Base-by-base conservation (phyloP, 35 echinoderm and acorn worm genomes). In the Diadema setosum region DNA sequence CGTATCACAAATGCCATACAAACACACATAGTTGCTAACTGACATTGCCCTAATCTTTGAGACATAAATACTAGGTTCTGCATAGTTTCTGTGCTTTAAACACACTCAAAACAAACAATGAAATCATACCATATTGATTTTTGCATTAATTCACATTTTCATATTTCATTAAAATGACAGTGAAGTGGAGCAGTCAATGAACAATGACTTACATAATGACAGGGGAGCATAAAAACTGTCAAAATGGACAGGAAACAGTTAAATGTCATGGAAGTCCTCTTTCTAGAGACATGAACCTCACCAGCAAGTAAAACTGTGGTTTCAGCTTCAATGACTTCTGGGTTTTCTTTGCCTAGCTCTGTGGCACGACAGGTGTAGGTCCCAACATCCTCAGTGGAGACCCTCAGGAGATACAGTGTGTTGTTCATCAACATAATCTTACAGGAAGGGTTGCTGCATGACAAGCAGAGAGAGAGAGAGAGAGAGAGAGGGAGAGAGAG, bases 261-360 rank as follows among this genome's bases (percentile, higher is more conserved):
- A 25, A 70, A 70, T 17, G 37, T 70, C 4, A 17, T 4, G 27
- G 65, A 70, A 14, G n/a, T n/a, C n/a, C n/a, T n/a, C n/a, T n/a
- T n/a, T n/a, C n/a, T n/a, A n/a, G n/a, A 16, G 57, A 21, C 21
- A 60, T 21, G 17, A 24, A 15, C 30, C 63, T 67, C 8, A 67
- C 63, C 63, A 33, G 63, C 63, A 67, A 67, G 37, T 8, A 67
- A 4, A 4, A 67, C 63, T 3, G 2, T 33, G 11, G 63, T 67
- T 9, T 87, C 63, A 26, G 85, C 85, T 48, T 31, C 12, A 42
- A 87, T 87, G 7, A 33, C 33, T 46, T 87, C 84, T 5, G 84
- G 84, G 23, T 46, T 42, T 16, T 3, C 2, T 32, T 7, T 70
- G 17, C 63, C 61, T 29, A 32, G 60, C 37, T 87, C 83, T n/a